These are phyloP conservation scores for Argyrosomus japonicus DNA, from an alignment of 2,113 vertebrate genomes.

Conservation along the genomic window DNA sequence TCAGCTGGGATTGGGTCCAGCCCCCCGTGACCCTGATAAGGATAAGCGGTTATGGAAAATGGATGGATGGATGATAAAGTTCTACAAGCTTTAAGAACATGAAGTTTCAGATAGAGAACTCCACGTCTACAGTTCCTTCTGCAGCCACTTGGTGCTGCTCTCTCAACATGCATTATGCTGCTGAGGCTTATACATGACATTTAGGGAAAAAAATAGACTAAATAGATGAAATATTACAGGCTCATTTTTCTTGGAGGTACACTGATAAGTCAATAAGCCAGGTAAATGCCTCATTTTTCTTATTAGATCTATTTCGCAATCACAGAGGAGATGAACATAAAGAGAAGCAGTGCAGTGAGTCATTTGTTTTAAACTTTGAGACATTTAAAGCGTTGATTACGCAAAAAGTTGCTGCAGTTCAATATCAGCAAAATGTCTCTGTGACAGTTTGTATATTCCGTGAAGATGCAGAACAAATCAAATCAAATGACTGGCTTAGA, in stretches of 20 bases:
- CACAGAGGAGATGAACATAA: conserved; percentile 34
- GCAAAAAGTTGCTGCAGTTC: background rate
- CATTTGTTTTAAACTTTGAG: background rate
- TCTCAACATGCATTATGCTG: conserved; percentile 33
- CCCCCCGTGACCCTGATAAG: too few species aligned
- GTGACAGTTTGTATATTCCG: background rate
- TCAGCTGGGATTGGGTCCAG: too few species aligned
- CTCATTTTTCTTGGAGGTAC: conserved; percentile 24
- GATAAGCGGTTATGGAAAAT: too few species aligned
- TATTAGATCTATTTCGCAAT: conserved; percentile 35
- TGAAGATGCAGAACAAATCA: background rate
- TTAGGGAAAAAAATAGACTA: background rate
- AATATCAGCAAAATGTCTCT: background rate
- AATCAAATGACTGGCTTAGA: background rate
- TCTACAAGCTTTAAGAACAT: background rate
- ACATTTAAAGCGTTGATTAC: background rate
- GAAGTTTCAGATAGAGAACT: conserved; percentile 8
- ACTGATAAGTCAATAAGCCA: conserved; percentile 39
- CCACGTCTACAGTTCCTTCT: conserved; percentile 28
- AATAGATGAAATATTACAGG: conserved; percentile 34
- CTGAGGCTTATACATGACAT: background rate
- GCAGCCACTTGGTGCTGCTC: conserved; percentile 73
- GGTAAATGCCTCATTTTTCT: conserved; percentile 31
- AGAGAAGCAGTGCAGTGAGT: conserved; percentile 2
- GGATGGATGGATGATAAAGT: background rate